Conservation (phyloP, 2,113 vertebrate species). For the Chamaetylas fuelleborni region DNA sequence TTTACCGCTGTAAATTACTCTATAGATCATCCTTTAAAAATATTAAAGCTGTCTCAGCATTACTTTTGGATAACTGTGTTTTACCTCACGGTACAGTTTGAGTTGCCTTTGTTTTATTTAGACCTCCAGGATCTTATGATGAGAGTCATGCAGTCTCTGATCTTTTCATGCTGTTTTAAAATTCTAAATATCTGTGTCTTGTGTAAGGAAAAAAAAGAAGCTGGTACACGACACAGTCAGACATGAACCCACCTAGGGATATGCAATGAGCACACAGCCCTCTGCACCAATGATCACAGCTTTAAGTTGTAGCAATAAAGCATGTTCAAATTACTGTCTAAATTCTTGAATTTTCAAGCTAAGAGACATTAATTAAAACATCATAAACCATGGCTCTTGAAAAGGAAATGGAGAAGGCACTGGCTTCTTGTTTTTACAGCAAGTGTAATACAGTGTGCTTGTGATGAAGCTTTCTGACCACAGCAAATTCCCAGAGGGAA, state of each 20-base stretch:
- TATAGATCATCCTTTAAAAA: background rate
- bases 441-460: background rate
- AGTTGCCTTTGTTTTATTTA: background rate
- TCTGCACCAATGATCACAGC: background rate
- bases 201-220: background rate
- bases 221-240: background rate
- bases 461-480: conserved; percentile 21
- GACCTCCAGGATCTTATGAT: background rate
- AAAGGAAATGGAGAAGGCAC: background rate
- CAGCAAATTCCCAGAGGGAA: conserved; percentile 15
- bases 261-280: background rate
- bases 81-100: background rate
- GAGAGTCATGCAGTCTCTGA: background rate
- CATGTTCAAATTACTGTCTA: background rate
- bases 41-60: background rate
- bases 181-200: background rate
- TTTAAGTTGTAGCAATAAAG: background rate
- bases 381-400: background rate
- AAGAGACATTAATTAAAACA: conserved; percentile 3
- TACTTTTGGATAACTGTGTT: background rate
- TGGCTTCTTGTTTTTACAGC: background rate
- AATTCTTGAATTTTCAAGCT: background rate
- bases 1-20: background rate
- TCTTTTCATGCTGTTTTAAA: background rate
- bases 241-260: background rate